Percentiles rank a stretch among this genome's conserved stretches.
phyloP scores from a whole-genome alignment of 2,113 vertebrate species.

The Tonatia bakeri region DNA sequence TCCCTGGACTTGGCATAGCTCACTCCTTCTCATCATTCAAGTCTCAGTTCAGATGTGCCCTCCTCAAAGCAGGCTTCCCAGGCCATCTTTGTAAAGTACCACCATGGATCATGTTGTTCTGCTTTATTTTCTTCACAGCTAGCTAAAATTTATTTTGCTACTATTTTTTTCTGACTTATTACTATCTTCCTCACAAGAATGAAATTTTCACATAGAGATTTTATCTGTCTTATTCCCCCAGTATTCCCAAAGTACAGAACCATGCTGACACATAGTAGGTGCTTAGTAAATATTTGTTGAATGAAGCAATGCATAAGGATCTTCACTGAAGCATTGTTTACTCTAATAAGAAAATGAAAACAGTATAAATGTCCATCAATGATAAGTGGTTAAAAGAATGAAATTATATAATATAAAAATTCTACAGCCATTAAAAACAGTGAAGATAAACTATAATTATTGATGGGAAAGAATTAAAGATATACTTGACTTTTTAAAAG shows the following conservation, averaged over 20 bases:
- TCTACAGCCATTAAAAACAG: background rate
- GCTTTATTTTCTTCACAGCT: background rate
- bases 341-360: background rate
- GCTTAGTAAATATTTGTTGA: background rate
- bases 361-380: background rate
- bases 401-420: background rate
- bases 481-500: background rate
- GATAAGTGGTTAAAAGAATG: background rate
- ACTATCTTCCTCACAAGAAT: background rate
- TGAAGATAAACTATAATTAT: background rate
- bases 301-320: background rate
- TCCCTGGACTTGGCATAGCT: background rate
- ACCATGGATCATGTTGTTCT: background rate
- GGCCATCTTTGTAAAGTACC: background rate
- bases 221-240: background rate
- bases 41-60: background rate
- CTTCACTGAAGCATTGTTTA: background rate
- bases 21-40: background rate
- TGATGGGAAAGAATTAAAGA: background rate
- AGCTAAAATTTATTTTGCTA: background rate
- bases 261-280: background rate
- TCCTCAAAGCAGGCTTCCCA: background rate
- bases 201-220: background rate
- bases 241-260: background rate
- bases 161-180: background rate